Evolutionary conservation across 1,140 invertebrate species (phyloP), one percentile per base, ranked within the genome.

Genomic region (Euschistus heros): DNA sequence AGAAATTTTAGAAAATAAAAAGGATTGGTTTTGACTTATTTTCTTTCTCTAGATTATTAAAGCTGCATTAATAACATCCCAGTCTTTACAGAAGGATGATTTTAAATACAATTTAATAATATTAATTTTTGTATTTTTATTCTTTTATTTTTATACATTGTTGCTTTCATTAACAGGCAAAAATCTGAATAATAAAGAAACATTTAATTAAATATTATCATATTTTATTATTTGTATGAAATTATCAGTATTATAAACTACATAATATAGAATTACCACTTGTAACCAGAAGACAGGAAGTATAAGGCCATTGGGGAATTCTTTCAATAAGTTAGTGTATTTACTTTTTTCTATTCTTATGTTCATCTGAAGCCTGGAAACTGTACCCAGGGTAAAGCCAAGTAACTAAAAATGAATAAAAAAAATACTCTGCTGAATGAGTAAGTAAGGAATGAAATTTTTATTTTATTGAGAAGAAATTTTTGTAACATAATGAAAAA

Each of bases 221-320:
- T 14, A 26, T 46, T 63, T 10, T 15, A 47, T 44, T 17, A 20
- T 44, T 7, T 54, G 52, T 54, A 57, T 65, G 27, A 18, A 27
- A 30, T 64, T n/a, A n/a, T n/a, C n/a, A n/a, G n/a, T n/a, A 4
- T 44, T 52, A 37, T 10, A 37, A 37, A 1, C 6, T 10, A 37
- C 1, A 37, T 37, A 37, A 37, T 37, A 10, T 37, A 10, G 33
- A 68, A 68, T 69, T 55, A 72, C 71, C 20, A 71, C 68, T 69
- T 72, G 68, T 2, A 72, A 63, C 71, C 71, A 72, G 37, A 68
- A 64, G 10, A 72, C 44, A 42, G 71, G 71, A 20, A 72, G 60
- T 22, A 72, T 71, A 0, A 65, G 65, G 14, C 61, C 46, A 63
- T 70, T 42, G 8, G 66, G 68, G 46, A 69, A 69, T 46, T 70